phyloP scores from a whole-genome alignment of 2,113 vertebrate genomes.

The Caracal caracal region DNA sequence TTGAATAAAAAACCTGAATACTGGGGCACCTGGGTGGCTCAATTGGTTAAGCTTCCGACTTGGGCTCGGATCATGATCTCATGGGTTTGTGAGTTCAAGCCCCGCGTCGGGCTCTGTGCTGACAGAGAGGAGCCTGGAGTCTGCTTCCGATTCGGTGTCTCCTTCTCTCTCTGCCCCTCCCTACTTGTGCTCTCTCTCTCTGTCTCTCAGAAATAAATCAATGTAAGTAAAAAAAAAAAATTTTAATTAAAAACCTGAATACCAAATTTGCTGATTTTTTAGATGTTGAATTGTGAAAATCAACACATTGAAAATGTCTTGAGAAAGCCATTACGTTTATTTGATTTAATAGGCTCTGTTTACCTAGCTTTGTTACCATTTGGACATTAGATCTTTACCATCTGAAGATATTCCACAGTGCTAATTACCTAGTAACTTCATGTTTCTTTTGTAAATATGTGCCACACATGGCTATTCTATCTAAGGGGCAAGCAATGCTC shows the following conservation, averaged over 20 bases:
- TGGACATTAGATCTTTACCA: constrained; percentile 10
- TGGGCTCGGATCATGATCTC: no score
- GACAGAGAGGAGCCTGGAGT: no score
- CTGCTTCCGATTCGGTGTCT: no score
- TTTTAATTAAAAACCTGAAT: neutral
- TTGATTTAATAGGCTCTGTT: neutral
- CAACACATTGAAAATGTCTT: neutral
- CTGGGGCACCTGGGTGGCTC: no score
- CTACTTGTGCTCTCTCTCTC: no score
- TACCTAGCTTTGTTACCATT: neutral
- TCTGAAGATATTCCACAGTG: neutral
- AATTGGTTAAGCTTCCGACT: no score
- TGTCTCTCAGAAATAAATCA: no score
- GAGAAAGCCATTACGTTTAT: neutral
- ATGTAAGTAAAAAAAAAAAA: no score
- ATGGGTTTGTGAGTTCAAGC: no score
- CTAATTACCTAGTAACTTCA: neutral
- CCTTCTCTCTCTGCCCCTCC: no score
- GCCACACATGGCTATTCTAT: neutral
- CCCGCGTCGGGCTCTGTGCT: no score
- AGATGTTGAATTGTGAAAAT: neutral
- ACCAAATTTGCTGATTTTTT: neutral
- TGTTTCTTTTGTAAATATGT: constrained; percentile 63
- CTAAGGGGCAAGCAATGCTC: neutral
- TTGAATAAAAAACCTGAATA: neutral